Base-by-base conservation (phyloP, 2,797 vertebrate species). In the Sebastes glaucus region DNA sequence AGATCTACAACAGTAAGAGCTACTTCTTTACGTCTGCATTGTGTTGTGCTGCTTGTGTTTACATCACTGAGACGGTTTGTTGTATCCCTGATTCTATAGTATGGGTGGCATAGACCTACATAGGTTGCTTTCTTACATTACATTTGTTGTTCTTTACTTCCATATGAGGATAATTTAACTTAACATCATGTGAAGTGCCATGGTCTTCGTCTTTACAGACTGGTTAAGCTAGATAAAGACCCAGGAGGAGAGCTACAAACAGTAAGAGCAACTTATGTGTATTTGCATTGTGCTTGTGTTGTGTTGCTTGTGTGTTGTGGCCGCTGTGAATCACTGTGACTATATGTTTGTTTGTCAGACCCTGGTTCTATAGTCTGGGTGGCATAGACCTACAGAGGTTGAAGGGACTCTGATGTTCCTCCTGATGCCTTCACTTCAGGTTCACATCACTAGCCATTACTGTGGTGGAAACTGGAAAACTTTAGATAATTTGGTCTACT, bases 361-460 rank as follows among this genome's bases (percentile, higher is more conserved):
- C 35, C 35, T 38, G 10, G 53, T 55, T 11, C 11, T 55, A 13
- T 56, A 25, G 53, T 23, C 11, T 57, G 13, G 18, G 59, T 61
- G 18, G 28, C 28, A n/a, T 6, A 20, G 1, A 2, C 9, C 10
- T 60, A n/a, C 18, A 32, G 1, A 5, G 11, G 28, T 6, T 32
- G 16, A 20, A 61, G 23, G 23, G 11, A 35, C 33, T 35, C 33
- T 35, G 33, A 35, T 35, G 33, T 35, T 35, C 33, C 33, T 35
- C 33, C 33, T 35, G 33, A 35, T 35, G 33, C 33, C 11, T 5
- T 35, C 33, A 35, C 11, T 35, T 35, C 2, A 35, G 11, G 33
- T 35, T 35, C 33, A 18, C 96, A 3, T 99, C 97, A 32, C 2
- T 6, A 89, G 81, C 98, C 97, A 99, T 97, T 98, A 69, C 92